Conservation (phyloP, 2,797 vertebrate species). For the Varecia variegata region DNA sequence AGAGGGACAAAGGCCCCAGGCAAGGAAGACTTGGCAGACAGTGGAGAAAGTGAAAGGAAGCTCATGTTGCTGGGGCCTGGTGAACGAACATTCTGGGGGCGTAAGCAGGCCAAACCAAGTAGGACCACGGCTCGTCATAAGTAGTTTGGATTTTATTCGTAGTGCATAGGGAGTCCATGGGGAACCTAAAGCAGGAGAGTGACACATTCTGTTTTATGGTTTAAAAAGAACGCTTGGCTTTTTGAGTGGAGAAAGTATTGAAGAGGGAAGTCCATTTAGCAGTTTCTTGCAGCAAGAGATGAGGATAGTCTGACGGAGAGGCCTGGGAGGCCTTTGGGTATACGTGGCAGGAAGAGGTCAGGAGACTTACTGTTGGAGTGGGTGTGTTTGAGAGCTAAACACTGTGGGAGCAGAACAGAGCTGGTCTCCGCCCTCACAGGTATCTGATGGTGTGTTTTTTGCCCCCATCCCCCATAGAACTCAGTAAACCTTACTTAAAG, state of each 20-base stretch:
- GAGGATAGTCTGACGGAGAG: background rate
- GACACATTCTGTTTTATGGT: background rate
- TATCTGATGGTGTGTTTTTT: background rate
- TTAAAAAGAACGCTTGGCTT: background rate
- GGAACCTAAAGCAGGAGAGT: constrained; percentile 15
- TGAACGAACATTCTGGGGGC: background rate
- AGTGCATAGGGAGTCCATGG: background rate
- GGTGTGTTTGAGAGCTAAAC: background rate
- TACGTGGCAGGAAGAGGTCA: background rate
- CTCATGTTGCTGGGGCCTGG: background rate
- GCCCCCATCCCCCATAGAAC: background rate
- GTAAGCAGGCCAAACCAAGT: background rate
- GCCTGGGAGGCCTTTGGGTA: background rate
- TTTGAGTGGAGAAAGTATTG: constrained; percentile 41
- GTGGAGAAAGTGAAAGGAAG: background rate
- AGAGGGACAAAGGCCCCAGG: constrained; percentile 26
- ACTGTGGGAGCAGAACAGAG: background rate
- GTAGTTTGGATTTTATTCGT: constrained; percentile 10
- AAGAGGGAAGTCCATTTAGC: background rate
- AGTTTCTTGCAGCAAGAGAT: background rate
- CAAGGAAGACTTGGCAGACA: background rate
- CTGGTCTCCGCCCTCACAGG: background rate
- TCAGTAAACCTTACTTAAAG: background rate
- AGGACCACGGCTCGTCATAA: background rate
- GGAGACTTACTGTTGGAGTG: background rate